Base-by-base conservation (phyloP, 2,888 invertebrate species). In the Leptura quadrifasciata region DNA sequence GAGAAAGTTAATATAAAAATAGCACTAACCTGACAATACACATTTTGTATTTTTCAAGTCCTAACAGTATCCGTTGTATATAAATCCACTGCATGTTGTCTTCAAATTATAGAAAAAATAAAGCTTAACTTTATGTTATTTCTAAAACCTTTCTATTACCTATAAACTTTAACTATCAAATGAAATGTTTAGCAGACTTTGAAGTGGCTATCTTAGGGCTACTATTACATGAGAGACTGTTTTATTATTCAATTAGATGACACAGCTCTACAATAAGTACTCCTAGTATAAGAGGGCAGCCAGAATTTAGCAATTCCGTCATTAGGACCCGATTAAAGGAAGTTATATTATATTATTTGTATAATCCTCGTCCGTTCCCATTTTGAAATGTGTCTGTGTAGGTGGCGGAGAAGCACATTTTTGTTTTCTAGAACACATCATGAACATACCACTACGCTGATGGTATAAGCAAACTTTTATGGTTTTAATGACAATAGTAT, bases 191-290 rank as follows among this genome's bases (percentile, higher is more conserved):
- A 47, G 17, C n/a, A 47, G n/a, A 47, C 12, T 5, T 65, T 47
- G 27, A n/a, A 31, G 35, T 57, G 69, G 71, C 39, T 61, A 52
- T 71, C 52, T 69, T 61, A 71, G 61, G 60, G 18, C 60, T 8
- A 52, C 61, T 71, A 60, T 71, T 71, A 71, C 47, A 47, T 17
- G 24, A 27, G 52, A 24, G 21, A 35, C 52, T 61, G 61, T 61
- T 71, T 60, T 71, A 69, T 60, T 69, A 71, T 71, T 60, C 71
- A 71, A 71, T 71, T 71, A 71, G 61, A 52, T 52, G 47, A 21
- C 35, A 68, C 27, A 71, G 39, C 61, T 21, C 21, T n/a, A 58
- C 39, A 39, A n/a, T 69, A 57, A 58, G 52, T 61, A 35, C 20
- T 58, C n/a, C 39, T 55, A 1, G 27, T 27, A 27, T 55, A 68